Conservation (phyloP, 2,888 invertebrate species). For the Spilosoma lubricipeda region DNA sequence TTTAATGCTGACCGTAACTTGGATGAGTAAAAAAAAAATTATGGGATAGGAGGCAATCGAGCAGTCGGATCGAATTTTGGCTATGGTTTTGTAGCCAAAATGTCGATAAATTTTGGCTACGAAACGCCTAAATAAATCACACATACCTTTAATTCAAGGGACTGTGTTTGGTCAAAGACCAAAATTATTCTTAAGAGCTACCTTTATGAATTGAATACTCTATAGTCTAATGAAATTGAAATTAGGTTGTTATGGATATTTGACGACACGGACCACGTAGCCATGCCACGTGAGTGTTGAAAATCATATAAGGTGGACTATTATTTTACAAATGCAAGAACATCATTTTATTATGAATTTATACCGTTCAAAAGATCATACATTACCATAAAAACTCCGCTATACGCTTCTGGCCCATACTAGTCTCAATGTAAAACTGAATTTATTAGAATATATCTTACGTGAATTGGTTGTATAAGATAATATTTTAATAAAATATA, state of each 20-base stretch:
- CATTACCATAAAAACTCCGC: conserved; percentile 63
- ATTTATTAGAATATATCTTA: not conserved
- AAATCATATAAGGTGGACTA: conserved; percentile 59
- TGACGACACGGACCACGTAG: conserved; percentile 65
- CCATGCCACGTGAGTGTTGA: conserved; percentile 66
- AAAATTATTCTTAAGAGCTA: conserved; percentile 2
- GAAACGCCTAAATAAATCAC: not conserved
- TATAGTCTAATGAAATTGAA: conserved; percentile 68
- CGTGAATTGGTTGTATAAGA: not conserved
- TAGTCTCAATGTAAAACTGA: not conserved
- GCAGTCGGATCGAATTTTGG: too few species aligned
- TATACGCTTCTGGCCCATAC: conserved; percentile 51
- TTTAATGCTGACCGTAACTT: not conserved
- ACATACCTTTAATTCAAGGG: conserved; percentile 2
- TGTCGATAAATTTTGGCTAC: not conserved
- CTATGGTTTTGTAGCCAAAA: too few species aligned
- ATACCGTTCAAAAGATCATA: conserved; percentile 59
- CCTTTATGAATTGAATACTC: conserved; percentile 49
- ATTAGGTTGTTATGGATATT: conserved; percentile 71
- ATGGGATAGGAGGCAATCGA: too few species aligned
- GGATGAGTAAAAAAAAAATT: too few species aligned
- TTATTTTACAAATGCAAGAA: conserved; percentile 67
- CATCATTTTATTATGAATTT: conserved; percentile 79
- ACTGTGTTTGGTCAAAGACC: not conserved
- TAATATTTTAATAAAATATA: not conserved